phyloP scores from a whole-genome alignment of 2,113 vertebrate species.

The Antechinus flavipes region DNA sequence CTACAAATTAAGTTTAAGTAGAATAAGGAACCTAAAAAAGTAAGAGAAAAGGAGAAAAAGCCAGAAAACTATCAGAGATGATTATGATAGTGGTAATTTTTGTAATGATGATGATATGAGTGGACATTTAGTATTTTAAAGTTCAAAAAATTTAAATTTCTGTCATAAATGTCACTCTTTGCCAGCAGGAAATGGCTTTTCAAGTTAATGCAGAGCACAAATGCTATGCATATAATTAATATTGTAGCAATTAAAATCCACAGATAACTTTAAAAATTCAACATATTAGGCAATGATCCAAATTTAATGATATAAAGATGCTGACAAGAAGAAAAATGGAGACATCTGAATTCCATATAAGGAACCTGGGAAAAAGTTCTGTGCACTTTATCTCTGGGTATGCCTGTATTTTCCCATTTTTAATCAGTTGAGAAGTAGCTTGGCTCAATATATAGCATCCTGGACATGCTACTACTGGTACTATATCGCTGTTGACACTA shows the following conservation, averaged over 20 bases:
- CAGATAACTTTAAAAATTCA: neutral
- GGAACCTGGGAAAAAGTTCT: neutral
- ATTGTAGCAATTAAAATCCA: neutral
- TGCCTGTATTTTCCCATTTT: neutral
- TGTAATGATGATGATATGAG: neutral
- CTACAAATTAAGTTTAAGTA: conserved; percentile 1
- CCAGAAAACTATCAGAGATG: neutral
- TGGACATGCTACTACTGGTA: neutral
- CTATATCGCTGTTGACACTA: neutral
- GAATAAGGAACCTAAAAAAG: conserved; percentile 5
- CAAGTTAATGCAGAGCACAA: neutral
- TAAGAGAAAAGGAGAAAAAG: neutral
- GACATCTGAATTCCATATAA: neutral
- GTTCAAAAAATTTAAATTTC: neutral
- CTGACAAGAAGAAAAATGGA: neutral
- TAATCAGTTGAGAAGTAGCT: neutral
- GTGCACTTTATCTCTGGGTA: neutral
- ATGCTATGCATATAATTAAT: neutral
- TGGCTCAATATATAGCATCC: neutral
- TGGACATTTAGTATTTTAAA: neutral
- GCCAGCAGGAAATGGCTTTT: neutral
- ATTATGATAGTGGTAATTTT: neutral
- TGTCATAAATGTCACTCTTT: neutral
- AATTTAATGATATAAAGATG: neutral
- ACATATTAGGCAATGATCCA: neutral